Percentiles rank a stretch among this genome's conserved stretches.
Evolutionary conservation across 2,113 vertebrate genomes (phyloP).

Genomic region (Uria lomvia): DNA sequence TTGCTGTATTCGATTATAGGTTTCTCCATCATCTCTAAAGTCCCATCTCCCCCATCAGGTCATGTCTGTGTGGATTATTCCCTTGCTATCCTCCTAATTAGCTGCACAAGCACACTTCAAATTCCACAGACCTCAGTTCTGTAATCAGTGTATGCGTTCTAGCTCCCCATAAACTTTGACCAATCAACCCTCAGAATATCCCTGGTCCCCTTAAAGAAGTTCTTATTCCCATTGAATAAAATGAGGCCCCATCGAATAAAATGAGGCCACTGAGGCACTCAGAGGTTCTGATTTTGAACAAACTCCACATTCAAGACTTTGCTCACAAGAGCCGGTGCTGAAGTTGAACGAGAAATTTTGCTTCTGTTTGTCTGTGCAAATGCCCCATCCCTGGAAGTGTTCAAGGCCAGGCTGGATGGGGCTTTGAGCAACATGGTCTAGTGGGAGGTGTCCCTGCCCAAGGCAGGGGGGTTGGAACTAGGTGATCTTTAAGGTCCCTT

Average conservation of each 20-base stretch:
- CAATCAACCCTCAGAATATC: not conserved
- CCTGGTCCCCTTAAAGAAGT: not conserved
- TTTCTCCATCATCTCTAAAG: not conserved
- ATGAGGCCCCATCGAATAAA: too few relatives aligned
- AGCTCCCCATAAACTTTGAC: not conserved
- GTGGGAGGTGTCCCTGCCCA: too few relatives aligned
- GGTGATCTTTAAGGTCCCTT: too few relatives aligned
- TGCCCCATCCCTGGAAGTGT: too few relatives aligned
- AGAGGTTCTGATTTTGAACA: not conserved
- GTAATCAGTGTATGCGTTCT: not conserved
- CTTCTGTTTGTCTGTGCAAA: not conserved
- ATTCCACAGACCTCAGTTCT: not conserved
- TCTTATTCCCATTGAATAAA: not conserved
- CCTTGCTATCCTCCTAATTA: not conserved
- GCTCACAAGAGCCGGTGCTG: not conserved
- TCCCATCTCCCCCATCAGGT: not conserved
- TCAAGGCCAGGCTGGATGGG: too few relatives aligned
- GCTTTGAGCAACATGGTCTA: too few relatives aligned
- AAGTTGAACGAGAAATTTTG: not conserved
- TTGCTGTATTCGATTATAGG: not conserved
- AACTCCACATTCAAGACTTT: not conserved
- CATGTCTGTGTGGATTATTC: not conserved
- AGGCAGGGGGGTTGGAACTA: too few relatives aligned
- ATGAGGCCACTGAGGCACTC: not conserved
- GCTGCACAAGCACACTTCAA: not conserved